Evolutionary conservation across 2,888 invertebrate genomes (phyloP).

Genomic region (Caenorhabditis sp.): DNA sequence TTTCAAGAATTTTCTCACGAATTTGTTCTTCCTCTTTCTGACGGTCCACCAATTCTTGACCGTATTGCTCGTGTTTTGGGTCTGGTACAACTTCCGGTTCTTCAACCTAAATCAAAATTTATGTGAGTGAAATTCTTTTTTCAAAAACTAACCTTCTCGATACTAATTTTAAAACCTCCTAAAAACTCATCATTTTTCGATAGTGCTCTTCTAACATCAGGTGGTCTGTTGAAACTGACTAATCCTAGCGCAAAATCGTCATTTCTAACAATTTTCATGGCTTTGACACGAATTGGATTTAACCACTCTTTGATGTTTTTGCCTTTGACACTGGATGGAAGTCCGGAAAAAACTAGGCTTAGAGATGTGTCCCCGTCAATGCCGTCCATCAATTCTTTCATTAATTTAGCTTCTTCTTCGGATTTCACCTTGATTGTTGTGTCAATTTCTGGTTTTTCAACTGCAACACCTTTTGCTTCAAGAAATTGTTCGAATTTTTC

Average conservation of each 20-base stretch:
- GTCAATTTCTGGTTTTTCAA: constrained; percentile 31
- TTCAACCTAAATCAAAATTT: constrained; percentile 19
- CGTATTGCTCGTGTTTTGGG: constrained; percentile 14
- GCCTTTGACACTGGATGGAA: constrained; percentile 60
- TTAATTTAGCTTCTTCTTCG: constrained; percentile 32
- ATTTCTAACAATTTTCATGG: constrained; percentile 51
- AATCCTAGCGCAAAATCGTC: constrained; percentile 50
- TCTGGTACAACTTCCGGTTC: constrained; percentile 21
- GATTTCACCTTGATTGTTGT: constrained; percentile 67
- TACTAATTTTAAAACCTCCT: constrained; percentile 62
- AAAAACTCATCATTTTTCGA: constrained; percentile 58
- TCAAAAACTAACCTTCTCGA: constrained; percentile 14
- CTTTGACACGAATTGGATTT: constrained; percentile 64
- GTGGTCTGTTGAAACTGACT: constrained; percentile 59
- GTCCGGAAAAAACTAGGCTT: constrained; percentile 60
- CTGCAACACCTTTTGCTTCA: constrained; percentile 79
- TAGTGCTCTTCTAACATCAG: constrained; percentile 59
- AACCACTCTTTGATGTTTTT: constrained; percentile 67
- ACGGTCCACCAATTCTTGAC: constrained; percentile 10
- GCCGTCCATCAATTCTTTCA: constrained; percentile 52
- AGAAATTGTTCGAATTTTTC: constrained; percentile 89
- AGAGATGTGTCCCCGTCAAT: constrained; percentile 60
- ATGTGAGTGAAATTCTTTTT: neutral
- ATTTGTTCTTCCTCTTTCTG: constrained; percentile 39
- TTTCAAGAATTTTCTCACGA: constrained; percentile 72